These are phyloP conservation scores for Aptenodytes forsteri DNA, from an alignment of 2,113 vertebrate species.

Conservation along the genomic window DNA sequence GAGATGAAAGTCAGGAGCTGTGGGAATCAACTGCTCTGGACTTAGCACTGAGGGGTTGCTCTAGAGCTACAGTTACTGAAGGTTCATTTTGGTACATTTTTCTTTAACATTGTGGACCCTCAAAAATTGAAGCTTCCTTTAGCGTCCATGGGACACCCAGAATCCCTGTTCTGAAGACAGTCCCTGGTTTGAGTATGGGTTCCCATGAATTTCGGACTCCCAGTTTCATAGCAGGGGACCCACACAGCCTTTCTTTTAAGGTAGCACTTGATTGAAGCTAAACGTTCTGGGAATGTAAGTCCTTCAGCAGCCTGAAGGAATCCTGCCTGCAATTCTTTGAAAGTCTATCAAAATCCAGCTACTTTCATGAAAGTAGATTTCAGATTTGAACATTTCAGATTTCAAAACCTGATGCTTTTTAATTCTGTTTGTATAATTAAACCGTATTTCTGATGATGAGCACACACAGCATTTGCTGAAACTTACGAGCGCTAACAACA, in stretches of 20 bases:
- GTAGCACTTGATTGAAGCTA: not conserved
- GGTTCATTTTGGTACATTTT: not conserved
- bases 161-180: not conserved
- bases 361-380: not conserved
- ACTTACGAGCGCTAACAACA: not conserved
- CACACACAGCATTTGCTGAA: not conserved
- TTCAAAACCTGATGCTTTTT: not conserved
- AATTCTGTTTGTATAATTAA: not conserved
- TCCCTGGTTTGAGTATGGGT: not conserved
- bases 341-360: not conserved
- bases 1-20: not conserved
- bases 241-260: not conserved
- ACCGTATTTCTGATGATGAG: not conserved
- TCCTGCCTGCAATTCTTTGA: not conserved
- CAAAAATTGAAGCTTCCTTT: not conserved
- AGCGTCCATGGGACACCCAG: not conserved
- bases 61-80: not conserved
- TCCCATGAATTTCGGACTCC: not conserved
- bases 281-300: not conserved
- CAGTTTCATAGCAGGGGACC: not conserved
- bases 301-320: not conserved
- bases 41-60: not conserved
- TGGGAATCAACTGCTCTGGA: not conserved
- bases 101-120: not conserved
- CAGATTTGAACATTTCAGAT: not conserved